Evolutionary conservation across 2,113 vertebrate species (phyloP).

Genomic region (Blennius ocellaris): DNA sequence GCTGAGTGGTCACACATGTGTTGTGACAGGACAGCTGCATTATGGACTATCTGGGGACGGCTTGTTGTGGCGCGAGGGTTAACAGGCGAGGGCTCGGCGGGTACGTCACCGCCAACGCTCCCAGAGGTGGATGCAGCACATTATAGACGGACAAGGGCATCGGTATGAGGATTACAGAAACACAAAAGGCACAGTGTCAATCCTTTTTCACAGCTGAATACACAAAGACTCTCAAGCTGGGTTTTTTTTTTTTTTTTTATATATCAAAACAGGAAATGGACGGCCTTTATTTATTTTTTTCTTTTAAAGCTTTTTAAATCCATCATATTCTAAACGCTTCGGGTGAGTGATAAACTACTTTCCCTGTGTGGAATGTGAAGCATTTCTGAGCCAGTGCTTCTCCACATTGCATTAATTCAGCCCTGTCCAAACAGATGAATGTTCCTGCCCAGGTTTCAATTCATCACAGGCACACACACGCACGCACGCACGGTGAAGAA

Average conservation of each 20-base stretch:
- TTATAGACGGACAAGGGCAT: constrained; percentile 36
- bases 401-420: constrained; percentile 30
- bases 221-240: no score
- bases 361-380: constrained; percentile 20
- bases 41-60: constrained; percentile 44
- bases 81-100: constrained; percentile 38
- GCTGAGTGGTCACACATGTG: constrained; percentile 68
- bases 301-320: constrained; percentile 4
- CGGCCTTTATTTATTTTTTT: not conserved
- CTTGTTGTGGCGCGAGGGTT: constrained; percentile 63
- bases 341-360: constrained; percentile 3
- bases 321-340: constrained; percentile 17
- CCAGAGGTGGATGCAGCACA: constrained; percentile 43
- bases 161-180: constrained; percentile 4
- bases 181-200: not conserved
- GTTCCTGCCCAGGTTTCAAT: not conserved
- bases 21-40: constrained; percentile 66
- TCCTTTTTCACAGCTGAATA: not conserved
- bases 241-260: not conserved
- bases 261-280: not conserved
- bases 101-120: constrained; percentile 20
- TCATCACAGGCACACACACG: not conserved
- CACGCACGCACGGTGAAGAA: not conserved
- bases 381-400: constrained; percentile 24
- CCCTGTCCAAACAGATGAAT: constrained; percentile 1